Evolutionary conservation across 2,113 vertebrate species (phyloP).

Genomic region (Pteropus alecto): DNA sequence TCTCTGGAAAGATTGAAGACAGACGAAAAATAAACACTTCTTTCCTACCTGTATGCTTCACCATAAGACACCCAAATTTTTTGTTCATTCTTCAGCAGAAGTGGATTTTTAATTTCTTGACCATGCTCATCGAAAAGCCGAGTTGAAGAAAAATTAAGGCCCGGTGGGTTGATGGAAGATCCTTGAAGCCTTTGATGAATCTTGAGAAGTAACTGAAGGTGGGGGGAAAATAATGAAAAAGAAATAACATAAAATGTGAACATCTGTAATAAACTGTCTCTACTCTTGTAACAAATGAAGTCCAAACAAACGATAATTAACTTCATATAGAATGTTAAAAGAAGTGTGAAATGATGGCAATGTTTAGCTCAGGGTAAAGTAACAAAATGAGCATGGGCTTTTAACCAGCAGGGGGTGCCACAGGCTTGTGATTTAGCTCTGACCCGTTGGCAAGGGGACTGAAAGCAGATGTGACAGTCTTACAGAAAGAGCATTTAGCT

Average conservation of each 20-base stretch:
- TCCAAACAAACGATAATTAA: constrained; percentile 77
- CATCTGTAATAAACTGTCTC: constrained; percentile 16
- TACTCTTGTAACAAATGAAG: constrained; percentile 48
- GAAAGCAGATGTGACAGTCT: constrained; percentile 79
- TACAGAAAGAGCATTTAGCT: constrained; percentile 75
- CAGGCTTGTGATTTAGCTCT: constrained; percentile 87
- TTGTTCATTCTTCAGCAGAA: constrained; percentile 63
- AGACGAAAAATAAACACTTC: background rate
- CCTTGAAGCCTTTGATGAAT: constrained; percentile 66
- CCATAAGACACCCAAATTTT: constrained; percentile 76
- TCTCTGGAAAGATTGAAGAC: constrained; percentile 45
- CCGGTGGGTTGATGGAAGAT: constrained; percentile 7
- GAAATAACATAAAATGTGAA: constrained; percentile 6
- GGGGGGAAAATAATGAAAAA: background rate
- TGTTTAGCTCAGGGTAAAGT: constrained; percentile 82
- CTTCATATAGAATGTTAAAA: constrained; percentile 78
- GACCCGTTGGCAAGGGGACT: constrained; percentile 77
- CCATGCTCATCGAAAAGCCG: constrained; percentile 65
- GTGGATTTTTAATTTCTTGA: constrained; percentile 63
- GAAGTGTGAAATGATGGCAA: constrained; percentile 84
- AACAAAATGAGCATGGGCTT: constrained; percentile 83
- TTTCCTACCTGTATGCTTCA: constrained; percentile 78
- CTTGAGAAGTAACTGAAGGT: constrained; percentile 51
- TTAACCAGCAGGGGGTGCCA: constrained; percentile 90
- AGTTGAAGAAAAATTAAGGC: constrained; percentile 52